A percentile compares a stretch with the other conserved stretches of the same genome.
phyloP scores from a whole-genome alignment of 2,888 invertebrate genomes.

The Phorcus lineatus region DNA sequence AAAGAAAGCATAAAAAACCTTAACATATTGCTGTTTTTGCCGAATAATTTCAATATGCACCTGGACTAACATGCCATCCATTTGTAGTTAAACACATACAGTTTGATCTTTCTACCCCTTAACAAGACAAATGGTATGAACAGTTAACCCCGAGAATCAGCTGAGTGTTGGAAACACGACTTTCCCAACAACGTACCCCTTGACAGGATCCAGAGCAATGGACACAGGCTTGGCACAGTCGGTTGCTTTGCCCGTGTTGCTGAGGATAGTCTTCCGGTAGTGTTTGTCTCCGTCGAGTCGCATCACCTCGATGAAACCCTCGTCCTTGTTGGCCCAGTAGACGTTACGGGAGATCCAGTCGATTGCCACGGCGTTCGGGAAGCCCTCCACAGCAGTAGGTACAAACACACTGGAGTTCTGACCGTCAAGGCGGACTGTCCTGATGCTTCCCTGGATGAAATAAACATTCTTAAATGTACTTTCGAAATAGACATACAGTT shows the following conservation, averaged over 20 bases:
- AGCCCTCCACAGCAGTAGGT: constrained; percentile 82
- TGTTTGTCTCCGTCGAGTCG: constrained; percentile 85
- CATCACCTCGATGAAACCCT: constrained; percentile 86
- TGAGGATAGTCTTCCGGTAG: constrained; percentile 89
- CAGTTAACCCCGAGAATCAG: too few relatives aligned
- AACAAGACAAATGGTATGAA: too few relatives aligned
- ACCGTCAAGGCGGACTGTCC: constrained; percentile 76
- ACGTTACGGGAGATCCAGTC: constrained; percentile 98
- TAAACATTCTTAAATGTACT: neutral
- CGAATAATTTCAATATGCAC: too few relatives aligned
- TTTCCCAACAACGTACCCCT: constrained; percentile 81
- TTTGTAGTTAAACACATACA: too few relatives aligned
- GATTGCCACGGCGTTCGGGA: constrained; percentile 92
- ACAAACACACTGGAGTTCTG: constrained; percentile 90
- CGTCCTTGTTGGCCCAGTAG: constrained; percentile 88
- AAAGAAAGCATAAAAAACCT: too few relatives aligned
- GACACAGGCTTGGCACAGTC: constrained; percentile 92
- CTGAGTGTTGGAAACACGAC: too few relatives aligned
- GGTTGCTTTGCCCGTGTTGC: constrained; percentile 89
- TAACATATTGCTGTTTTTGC: too few relatives aligned
- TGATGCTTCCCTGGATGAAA: constrained; percentile 39
- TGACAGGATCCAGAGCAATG: constrained; percentile 92
- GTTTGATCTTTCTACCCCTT: too few relatives aligned
- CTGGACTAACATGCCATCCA: too few relatives aligned
- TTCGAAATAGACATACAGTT: neutral